These are phyloP conservation scores for Delia radicum DNA, from an alignment of 1,140 invertebrate genomes.

Conservation along the genomic window DNA sequence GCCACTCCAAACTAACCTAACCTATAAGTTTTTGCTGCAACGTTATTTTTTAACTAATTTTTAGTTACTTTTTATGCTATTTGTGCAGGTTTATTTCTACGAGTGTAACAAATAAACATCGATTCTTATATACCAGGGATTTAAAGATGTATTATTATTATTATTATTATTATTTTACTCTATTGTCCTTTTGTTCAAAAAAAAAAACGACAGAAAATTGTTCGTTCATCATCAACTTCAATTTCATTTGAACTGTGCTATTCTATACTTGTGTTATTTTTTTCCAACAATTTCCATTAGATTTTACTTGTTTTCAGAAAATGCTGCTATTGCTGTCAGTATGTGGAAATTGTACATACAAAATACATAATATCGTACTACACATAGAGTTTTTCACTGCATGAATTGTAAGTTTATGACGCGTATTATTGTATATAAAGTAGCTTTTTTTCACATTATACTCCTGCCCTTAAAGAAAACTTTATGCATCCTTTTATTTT, in stretches of 20 bases:
- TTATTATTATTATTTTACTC: not conserved
- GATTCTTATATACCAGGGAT: not conserved
- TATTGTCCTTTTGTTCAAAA: not conserved
- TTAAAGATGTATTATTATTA: not conserved
- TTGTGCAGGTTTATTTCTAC: too few species aligned
- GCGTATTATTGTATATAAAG: not conserved
- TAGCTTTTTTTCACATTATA: not conserved
- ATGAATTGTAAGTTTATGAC: not conserved
- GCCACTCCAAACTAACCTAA: too few species aligned
- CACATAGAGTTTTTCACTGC: not conserved
- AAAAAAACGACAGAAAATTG: not conserved
- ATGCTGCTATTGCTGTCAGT: not conserved
- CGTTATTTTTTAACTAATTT: too few species aligned
- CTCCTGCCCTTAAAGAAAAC: not conserved
- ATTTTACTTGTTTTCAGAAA: not conserved
- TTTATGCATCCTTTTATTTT: not conserved
- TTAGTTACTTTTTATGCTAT: too few species aligned
- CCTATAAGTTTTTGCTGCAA: too few species aligned
- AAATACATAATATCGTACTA: not conserved
- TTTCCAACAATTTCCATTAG: not conserved
- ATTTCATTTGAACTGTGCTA: not conserved
- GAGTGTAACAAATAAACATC: not conserved
- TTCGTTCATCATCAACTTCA: not conserved
- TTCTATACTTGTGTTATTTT: too few species aligned
- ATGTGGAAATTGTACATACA: not conserved